These are phyloP conservation scores for Caenorhabditis doughertyi DNA, from an alignment of 2,888 invertebrate genomes.

Conservation along the genomic window DNA sequence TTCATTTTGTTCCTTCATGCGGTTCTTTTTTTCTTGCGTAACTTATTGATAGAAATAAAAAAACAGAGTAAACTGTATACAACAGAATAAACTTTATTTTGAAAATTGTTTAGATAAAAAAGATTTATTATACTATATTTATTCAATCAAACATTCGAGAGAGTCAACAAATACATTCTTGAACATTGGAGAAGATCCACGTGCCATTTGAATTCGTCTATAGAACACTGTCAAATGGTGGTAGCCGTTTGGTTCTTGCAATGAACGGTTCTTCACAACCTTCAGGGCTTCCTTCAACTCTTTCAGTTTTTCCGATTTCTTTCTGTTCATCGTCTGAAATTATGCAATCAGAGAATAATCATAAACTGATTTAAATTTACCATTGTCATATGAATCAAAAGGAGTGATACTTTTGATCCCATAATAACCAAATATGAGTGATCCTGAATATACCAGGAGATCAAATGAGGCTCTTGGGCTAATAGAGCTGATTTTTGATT, in stretches of 20 bases:
- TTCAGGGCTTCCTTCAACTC: not conserved
- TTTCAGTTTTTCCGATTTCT: not conserved
- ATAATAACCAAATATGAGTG: not conserved
- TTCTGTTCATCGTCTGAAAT: not conserved
- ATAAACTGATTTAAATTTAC: not conserved
- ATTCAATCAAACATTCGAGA: too few species aligned
- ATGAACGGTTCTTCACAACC: not conserved
- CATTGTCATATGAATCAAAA: not conserved
- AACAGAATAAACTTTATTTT: too few species aligned
- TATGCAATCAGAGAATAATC: not conserved
- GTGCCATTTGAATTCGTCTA: too few species aligned
- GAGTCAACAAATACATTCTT: too few species aligned
- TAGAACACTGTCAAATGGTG: not conserved
- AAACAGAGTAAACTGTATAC: not conserved
- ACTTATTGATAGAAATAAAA: conserved; percentile 14
- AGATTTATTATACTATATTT: too few species aligned
- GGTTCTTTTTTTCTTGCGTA: conserved; percentile 21
- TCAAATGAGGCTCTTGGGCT: not conserved
- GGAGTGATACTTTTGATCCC: not conserved
- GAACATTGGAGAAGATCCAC: too few species aligned
- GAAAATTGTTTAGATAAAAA: too few species aligned
- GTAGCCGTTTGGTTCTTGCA: not conserved
- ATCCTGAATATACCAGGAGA: not conserved
- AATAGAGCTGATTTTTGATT: not conserved
- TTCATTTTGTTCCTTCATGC: conserved; percentile 21